A percentile compares a stretch with the other conserved stretches of the same genome.
Evolutionary conservation across 2,797 vertebrate genomes (phyloP).

Genomic region (Tadarida brasiliensis): DNA sequence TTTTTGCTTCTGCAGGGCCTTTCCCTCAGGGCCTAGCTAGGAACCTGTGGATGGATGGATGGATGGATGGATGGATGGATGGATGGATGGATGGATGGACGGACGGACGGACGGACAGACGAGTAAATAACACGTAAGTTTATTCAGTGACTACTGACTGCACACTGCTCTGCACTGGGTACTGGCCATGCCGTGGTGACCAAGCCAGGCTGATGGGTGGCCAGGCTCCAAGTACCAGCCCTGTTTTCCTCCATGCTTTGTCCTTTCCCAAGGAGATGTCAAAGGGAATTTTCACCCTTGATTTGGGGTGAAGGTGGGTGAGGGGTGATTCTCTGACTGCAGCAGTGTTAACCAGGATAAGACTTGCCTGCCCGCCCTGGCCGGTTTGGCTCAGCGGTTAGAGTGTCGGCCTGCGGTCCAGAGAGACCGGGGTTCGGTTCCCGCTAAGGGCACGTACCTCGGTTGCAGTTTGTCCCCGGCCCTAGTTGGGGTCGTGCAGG

Average conservation of each 20-base stretch:
- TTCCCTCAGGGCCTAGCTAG: not conserved
- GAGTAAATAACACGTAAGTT: not conserved
- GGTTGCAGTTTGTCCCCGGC: too few species aligned
- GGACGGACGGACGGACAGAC: too few species aligned
- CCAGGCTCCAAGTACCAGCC: not conserved
- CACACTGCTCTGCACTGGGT: not conserved
- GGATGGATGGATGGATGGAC: too few species aligned
- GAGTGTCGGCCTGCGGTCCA: too few species aligned
- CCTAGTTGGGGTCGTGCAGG: too few species aligned
- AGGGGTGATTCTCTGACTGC: not conserved
- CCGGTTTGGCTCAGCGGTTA: too few species aligned
- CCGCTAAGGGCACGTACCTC: too few species aligned
- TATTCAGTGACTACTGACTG: not conserved
- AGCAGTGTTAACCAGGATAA: not conserved
- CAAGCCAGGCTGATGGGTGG: not conserved
- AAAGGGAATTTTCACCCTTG: not conserved
- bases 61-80: not conserved
- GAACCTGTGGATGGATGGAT: not conserved
- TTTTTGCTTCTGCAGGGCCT: conserved; percentile 6
- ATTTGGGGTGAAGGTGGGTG: not conserved
- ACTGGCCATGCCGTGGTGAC: not conserved
- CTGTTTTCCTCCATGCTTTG: not conserved
- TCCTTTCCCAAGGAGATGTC: not conserved
- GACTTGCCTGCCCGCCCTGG: not conserved
- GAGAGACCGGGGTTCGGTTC: too few species aligned